Percentiles rank a stretch among this genome's conserved stretches.
Conservation (phyloP, 2,113 vertebrate genomes). For the Nothoprocta perdicaria region DNA sequence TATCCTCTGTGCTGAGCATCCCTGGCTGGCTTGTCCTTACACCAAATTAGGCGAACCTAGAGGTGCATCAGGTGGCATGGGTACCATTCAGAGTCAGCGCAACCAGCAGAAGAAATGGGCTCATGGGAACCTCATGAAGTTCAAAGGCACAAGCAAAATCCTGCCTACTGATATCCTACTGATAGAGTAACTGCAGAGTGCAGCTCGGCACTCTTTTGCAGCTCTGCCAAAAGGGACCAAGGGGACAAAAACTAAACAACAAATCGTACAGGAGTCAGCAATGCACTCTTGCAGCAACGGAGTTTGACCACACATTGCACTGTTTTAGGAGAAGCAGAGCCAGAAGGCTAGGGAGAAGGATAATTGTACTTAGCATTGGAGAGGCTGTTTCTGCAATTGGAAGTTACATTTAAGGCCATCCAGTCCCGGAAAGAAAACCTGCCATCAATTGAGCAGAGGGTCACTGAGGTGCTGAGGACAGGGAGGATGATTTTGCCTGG, state of each 20-base stretch:
- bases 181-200: neutral
- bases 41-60: neutral
- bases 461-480: neutral
- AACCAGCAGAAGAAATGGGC: neutral
- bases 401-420: neutral
- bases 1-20: neutral
- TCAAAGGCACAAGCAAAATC: neutral
- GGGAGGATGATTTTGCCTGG: neutral
- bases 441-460: neutral
- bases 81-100: neutral
- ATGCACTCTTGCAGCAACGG: neutral
- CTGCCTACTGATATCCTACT: accelerated
- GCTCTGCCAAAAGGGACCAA: neutral
- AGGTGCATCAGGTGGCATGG: neutral
- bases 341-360: accelerated
- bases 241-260: neutral
- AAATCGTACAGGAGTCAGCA: neutral
- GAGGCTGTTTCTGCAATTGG: neutral
- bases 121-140: neutral
- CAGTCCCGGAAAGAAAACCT: neutral
- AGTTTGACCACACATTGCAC: neutral
- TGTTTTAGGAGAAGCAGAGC: neutral
- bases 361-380: neutral
- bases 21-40: neutral
- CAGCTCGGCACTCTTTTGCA: neutral